Conservation (phyloP, 1,140 invertebrate species). For the Oncopodura yosiiana region DNA sequence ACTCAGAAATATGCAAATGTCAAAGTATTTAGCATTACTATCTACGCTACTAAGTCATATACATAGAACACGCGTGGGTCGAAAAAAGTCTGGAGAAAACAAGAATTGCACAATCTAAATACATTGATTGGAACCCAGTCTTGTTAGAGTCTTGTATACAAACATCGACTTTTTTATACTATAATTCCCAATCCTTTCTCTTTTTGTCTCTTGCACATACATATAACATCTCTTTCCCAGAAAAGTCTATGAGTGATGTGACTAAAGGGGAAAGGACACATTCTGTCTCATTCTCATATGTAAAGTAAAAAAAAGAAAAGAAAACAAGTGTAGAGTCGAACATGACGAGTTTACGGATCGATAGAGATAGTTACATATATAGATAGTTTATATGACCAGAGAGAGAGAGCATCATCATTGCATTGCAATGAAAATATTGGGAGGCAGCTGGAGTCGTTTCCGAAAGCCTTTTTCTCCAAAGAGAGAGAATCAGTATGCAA, state of each 20-base stretch:
- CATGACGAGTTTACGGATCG: constrained; percentile 17
- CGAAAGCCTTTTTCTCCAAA: constrained; percentile 24
- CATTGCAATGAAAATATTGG: constrained; percentile 28
- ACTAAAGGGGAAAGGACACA: constrained; percentile 7
- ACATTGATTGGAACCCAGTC: no score
- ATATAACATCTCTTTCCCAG: constrained; percentile 1
- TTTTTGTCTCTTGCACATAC: constrained; percentile 2
- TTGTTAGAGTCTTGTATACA: no score
- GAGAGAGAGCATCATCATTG: no score
- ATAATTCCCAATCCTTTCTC: not conserved
- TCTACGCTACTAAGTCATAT: no score
- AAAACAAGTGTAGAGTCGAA: constrained; percentile 25
- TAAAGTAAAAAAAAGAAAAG: not conserved
- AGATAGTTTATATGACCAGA: constrained; percentile 18
- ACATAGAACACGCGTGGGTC: no score
- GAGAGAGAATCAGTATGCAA: constrained; percentile 33
- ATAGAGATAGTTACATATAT: no score
- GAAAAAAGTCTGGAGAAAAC: no score
- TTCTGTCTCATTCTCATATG: not conserved
- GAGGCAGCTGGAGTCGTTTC: constrained; percentile 22
- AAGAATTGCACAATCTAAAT: no score
- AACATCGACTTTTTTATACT: no score
- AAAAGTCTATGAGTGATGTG: constrained; percentile 8
- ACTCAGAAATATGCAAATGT: no score
- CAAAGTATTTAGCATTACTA: no score